Conservation (phyloP, 2,888 invertebrate species). For the Drosophila melanosoma region DNA sequence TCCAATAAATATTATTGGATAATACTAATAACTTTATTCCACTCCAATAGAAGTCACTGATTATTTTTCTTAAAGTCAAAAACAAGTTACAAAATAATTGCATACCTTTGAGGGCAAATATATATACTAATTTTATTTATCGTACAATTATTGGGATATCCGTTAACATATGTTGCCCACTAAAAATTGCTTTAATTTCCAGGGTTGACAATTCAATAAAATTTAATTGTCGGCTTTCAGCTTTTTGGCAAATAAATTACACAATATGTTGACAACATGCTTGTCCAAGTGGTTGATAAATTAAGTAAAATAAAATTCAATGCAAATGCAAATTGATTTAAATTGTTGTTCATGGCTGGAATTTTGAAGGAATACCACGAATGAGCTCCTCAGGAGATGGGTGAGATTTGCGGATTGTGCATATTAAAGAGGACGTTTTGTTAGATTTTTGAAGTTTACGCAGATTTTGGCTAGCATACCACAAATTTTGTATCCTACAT, state of each 20-base stretch:
- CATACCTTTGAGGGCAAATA: conserved; percentile 7
- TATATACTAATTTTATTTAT: not conserved
- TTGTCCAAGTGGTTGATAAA: conserved; percentile 43
- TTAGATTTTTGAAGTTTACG: not conserved
- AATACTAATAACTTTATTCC: not conserved
- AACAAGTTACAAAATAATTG: not conserved
- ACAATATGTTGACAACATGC: conserved; percentile 21
- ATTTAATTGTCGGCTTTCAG: conserved; percentile 8
- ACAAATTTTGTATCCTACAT: too few relatives aligned
- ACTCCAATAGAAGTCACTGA: not conserved
- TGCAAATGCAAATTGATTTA: conserved; percentile 4
- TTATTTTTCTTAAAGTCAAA: not conserved
- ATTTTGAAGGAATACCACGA: not conserved
- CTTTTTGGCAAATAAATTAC: conserved; percentile 17
- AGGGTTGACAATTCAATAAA: too few relatives aligned
- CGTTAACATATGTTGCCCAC: not conserved
- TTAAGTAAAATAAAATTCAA: conserved; percentile 34
- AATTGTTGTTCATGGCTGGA: not conserved
- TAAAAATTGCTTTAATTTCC: conserved; percentile 2
- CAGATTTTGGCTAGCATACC: too few relatives aligned
- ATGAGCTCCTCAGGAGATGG: not conserved
- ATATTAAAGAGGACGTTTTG: too few relatives aligned
- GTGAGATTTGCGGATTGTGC: too few relatives aligned
- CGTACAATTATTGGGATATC: not conserved
- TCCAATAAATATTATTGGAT: not conserved